Evolutionary conservation across 1,140 invertebrate genomes (phyloP).

Genomic region (Hermatobates lingyangjiaoensis): DNA sequence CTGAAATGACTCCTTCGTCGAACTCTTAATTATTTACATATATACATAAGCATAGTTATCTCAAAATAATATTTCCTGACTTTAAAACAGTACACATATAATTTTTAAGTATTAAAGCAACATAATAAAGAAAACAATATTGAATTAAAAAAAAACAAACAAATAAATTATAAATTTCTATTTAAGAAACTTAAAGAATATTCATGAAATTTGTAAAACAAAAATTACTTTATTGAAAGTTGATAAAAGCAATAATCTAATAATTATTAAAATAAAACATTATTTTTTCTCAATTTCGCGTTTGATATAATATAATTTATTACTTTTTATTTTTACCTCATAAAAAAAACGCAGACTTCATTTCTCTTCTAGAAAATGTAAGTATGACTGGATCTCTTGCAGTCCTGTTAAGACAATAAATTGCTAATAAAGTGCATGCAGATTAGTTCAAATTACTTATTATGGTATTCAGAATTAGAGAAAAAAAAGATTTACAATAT

Average conservation of each 20-base stretch:
- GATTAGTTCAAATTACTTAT: neutral
- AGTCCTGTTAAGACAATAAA: constrained; percentile 23
- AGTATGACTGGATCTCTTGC: constrained; percentile 25
- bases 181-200: neutral
- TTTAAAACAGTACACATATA: neutral
- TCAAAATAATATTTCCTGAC: neutral
- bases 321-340: constrained; percentile 3
- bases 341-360: neutral
- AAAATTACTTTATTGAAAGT: neutral
- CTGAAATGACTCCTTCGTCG: no score
- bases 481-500: no score
- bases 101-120: neutral
- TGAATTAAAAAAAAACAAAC: neutral
- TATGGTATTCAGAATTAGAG: no score
- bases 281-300: neutral
- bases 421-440: neutral
- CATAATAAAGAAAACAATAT: neutral
- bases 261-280: neutral
- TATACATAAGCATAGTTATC: neutral
- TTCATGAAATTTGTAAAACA: neutral
- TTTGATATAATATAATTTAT: neutral
- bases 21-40: neutral
- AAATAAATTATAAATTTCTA: neutral
- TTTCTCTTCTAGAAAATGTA: constrained; percentile 28
- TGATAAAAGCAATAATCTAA: neutral